Evolutionary conservation across 2,797 vertebrate genomes (phyloP), one percentile per base, ranked within the genome.

Genomic region (Lacerta bilineata): DNA sequence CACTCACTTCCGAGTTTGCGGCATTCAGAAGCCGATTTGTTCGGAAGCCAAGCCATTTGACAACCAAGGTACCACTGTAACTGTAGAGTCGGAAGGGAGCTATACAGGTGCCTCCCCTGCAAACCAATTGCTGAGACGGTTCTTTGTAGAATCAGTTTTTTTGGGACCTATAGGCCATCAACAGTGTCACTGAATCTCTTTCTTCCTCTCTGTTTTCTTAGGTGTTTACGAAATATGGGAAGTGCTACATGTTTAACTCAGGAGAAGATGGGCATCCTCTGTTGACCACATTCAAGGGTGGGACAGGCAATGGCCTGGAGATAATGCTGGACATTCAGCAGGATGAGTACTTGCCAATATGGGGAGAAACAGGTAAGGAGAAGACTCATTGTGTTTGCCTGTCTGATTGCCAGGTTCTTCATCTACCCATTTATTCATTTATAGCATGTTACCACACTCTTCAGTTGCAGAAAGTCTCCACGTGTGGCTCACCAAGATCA

Each of bases 271-370:
- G 99, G 77, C 98, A 98, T 91, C 97, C 97, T 83, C 97, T 99
- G 87, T 98, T 98, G 91, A 99, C 98, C 91, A 99, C 99, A 0
- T 98, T 99, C 96, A 99, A 99, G 95, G 99, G 99, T 69, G 99
- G 99, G 11, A 99, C 99, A 5, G 99, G 99, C 89, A 99, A 99
- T 36, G 99, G 99, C 9, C 94, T 99, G 95, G 99, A 99, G 97
- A 98, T 99, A 96, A 99, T 99, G 99, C 95, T 99, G 93, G 99
- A 99, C 97, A 99, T 99, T 94, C 99, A 99, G 96, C 99, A 99
- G 94, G 99, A 99, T 79, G 99, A 99, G 93, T 99, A 99, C 95
- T 97, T 99, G 90, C 99, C 99, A 2, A 98, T 99, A 94, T 99
- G 99, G 98, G 98, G 98, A 87, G 98, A 99, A 94, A 98, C 98